phyloP scores from a whole-genome alignment of 2,888 invertebrate genomes.

The Trachelus troglodyta region DNA sequence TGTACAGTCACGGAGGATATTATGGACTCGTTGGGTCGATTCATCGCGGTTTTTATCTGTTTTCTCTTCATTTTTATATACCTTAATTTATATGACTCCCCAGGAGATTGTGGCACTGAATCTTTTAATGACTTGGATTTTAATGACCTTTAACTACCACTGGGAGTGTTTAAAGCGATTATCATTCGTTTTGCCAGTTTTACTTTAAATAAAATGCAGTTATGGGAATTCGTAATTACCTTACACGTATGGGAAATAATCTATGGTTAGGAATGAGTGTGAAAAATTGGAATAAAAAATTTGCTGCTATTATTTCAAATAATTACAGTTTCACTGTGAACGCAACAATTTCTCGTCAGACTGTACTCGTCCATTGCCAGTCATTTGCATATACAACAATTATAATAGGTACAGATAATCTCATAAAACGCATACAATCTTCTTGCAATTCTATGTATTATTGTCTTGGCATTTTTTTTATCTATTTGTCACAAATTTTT shows the following conservation, averaged over 20 bases:
- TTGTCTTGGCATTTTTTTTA: neutral
- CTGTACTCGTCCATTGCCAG: neutral
- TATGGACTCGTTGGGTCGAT: neutral
- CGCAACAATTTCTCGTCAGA: neutral
- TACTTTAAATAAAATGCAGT: neutral
- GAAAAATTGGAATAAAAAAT: neutral
- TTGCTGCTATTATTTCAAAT: neutral
- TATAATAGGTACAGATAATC: neutral
- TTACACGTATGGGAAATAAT: neutral
- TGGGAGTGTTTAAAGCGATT: neutral
- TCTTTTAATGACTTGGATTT: neutral
- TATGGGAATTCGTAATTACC: neutral
- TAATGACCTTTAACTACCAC: neutral
- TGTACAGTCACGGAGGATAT: neutral
- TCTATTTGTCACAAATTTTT: neutral
- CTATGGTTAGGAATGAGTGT: neutral
- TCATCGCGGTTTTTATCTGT: neutral
- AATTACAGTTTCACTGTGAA: neutral
- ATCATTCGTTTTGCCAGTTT: neutral
- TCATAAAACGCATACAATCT: neutral
- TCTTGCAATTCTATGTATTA: neutral
- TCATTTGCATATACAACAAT: neutral
- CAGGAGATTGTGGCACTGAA: neutral
- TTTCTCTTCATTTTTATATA: neutral
- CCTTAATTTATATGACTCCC: neutral